Percentiles rank a stretch among this genome's conserved stretches.
phyloP scores from a whole-genome alignment of 64 coral and sea anemone species.

The Acropora yongei region DNA sequence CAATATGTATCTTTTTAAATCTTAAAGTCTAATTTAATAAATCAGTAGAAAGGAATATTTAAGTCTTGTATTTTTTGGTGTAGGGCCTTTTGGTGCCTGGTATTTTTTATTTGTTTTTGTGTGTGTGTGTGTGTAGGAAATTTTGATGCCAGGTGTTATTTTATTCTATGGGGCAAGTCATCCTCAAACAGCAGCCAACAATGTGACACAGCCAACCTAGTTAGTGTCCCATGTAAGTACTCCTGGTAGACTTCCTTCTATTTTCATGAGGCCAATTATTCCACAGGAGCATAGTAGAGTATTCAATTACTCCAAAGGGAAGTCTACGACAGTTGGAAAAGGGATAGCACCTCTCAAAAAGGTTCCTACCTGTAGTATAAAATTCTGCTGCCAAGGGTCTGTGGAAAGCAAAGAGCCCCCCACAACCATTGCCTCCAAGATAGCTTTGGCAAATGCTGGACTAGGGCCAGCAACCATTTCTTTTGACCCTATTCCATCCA shows the following conservation, averaged over 20 bases:
- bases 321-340: constrained; percentile 45
- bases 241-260: constrained; percentile 29
- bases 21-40: too few species aligned
- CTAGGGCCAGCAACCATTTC: constrained; percentile 54
- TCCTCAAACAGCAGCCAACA: constrained; percentile 36
- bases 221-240: constrained; percentile 35
- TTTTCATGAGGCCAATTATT: neutral
- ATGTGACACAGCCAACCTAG: constrained; percentile 22
- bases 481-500: constrained; percentile 35
- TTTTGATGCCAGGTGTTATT: neutral
- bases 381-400: constrained; percentile 57
- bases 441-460: constrained; percentile 50
- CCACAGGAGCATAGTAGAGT: constrained; percentile 64
- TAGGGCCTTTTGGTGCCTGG: too few species aligned
- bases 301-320: constrained; percentile 57
- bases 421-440: constrained; percentile 39
- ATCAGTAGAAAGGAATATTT: too few species aligned
- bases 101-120: too few species aligned
- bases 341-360: constrained; percentile 55
- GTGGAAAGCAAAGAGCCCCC: constrained; percentile 59
- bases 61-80: too few species aligned
- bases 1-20: too few species aligned
- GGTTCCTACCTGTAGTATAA: constrained; percentile 67
- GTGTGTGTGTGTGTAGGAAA: too few species aligned
- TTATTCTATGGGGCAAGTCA: constrained; percentile 33